phyloP scores from a whole-genome alignment of 2,113 vertebrate genomes.

The Bostrychus sinensis region DNA sequence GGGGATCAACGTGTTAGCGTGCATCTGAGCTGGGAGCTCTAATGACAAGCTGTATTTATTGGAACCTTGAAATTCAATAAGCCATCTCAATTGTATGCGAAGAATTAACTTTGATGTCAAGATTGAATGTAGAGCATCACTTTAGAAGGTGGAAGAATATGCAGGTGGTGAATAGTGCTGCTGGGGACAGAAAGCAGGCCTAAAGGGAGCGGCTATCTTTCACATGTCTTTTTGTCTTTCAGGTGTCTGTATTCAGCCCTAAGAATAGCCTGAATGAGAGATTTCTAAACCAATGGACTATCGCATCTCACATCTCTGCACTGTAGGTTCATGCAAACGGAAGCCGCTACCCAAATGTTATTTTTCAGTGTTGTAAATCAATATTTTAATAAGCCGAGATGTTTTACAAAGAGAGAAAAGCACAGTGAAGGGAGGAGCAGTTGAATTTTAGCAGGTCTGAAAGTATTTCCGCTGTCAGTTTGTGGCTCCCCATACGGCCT shows the following conservation, averaged over 20 bases:
- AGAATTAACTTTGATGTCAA: constrained; percentile 59
- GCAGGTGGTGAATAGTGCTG: constrained; percentile 36
- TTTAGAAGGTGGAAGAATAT: constrained; percentile 48
- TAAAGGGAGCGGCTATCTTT: constrained; percentile 51
- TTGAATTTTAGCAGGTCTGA: constrained; percentile 42
- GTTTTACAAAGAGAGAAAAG: constrained; percentile 49
- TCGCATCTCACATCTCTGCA: constrained; percentile 40
- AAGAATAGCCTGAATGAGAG: constrained; percentile 59
- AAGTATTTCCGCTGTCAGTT: constrained; percentile 72
- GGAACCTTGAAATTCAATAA: constrained; percentile 64
- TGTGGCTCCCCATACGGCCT: constrained; percentile 66
- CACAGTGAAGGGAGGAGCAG: constrained; percentile 34
- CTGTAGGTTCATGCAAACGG: constrained; percentile 46
- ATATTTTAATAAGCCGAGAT: constrained; percentile 49
- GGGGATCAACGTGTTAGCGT: constrained; percentile 47
- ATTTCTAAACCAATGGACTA: constrained; percentile 57
- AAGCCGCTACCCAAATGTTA: constrained; percentile 31
- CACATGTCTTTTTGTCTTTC: constrained; percentile 53
- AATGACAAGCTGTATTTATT: constrained; percentile 49
- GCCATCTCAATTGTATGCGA: constrained; percentile 52
- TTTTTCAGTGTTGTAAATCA: constrained; percentile 48
- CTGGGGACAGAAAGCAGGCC: constrained; percentile 44
- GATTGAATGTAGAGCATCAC: constrained; percentile 51
- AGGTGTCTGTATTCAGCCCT: constrained; percentile 53
- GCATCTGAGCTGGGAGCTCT: constrained; percentile 40